Conservation (phyloP, 2,113 vertebrate species). For the Beaufortia kweichowensis region DNA sequence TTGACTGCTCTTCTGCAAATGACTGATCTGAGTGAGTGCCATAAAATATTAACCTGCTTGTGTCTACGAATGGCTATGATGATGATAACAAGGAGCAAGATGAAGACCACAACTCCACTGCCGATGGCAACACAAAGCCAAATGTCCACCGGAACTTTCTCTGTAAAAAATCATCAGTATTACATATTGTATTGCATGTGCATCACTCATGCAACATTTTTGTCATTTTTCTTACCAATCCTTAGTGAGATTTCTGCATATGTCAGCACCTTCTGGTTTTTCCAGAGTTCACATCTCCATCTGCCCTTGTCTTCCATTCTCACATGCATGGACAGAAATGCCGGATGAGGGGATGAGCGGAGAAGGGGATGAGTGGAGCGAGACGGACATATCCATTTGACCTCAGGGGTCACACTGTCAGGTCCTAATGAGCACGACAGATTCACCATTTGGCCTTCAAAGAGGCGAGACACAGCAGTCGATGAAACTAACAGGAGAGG, state of each 20-base stretch:
- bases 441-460: conserved; percentile 63
- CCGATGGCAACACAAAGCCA: conserved; percentile 66
- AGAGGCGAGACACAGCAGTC: conserved; percentile 3
- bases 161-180: conserved; percentile 47
- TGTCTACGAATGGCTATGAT: conserved; percentile 56
- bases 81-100: conserved; percentile 62
- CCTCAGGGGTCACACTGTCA: neutral
- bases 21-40: neutral
- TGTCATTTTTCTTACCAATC: conserved; percentile 67
- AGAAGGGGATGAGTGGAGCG: fast-evolving
- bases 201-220: conserved; percentile 51
- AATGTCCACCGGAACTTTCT: conserved; percentile 46
- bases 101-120: conserved; percentile 53
- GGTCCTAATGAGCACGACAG: conserved; percentile 64
- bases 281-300: conserved; percentile 67
- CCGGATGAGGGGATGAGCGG: fast-evolving
- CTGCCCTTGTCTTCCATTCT: conserved; percentile 41
- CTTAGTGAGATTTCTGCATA: conserved; percentile 53
- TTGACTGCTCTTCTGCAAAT: neutral
- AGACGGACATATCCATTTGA: conserved; percentile 60
- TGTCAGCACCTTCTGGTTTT: neutral
- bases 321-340: conserved; percentile 47
- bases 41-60: conserved; percentile 60
- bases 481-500: conserved; percentile 31
- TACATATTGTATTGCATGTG: neutral